phyloP scores from a whole-genome alignment of 2,113 vertebrate species.

The Myxocyprinus asiaticus region DNA sequence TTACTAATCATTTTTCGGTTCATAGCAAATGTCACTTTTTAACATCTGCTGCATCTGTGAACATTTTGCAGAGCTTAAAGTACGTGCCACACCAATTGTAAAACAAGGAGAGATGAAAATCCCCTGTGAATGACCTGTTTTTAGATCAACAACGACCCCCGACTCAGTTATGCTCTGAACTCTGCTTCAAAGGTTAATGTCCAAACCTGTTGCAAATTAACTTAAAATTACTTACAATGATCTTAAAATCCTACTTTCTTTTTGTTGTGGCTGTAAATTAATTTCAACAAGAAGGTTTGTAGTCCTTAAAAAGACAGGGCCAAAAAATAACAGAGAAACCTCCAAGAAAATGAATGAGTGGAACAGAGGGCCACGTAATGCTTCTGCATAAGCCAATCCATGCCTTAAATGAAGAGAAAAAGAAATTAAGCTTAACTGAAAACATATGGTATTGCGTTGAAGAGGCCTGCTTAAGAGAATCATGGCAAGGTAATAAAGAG shows the following conservation, averaged over 20 bases:
- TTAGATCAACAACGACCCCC: slow-evolving; percentile 74
- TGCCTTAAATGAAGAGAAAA: slow-evolving; percentile 94
- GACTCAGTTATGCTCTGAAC: slow-evolving; percentile 87
- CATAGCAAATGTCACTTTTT: no score
- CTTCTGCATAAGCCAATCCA: slow-evolving; percentile 89
- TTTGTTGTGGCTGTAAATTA: slow-evolving; percentile 94
- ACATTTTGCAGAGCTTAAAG: no score
- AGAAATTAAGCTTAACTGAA: slow-evolving; percentile 95
- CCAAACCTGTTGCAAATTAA: slow-evolving; percentile 89
- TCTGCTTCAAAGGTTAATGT: slow-evolving; percentile 90
- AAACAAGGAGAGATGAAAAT: slow-evolving; percentile 63
- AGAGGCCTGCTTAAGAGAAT: slow-evolving; percentile 74
- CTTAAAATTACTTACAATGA: slow-evolving; percentile 95
- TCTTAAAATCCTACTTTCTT: slow-evolving; percentile 89
- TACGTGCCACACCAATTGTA: not conserved
- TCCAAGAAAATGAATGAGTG: slow-evolving; percentile 57
- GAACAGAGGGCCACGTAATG: slow-evolving; percentile 81
- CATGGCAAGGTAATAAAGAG: slow-evolving; percentile 70
- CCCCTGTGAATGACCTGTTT: slow-evolving; percentile 65
- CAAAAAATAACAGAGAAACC: slow-evolving; percentile 59
- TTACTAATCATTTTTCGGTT: no score
- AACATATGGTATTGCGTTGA: slow-evolving; percentile 93
- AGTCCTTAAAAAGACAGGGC: slow-evolving; percentile 78
- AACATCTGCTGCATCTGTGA: no score
- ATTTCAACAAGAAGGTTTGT: slow-evolving; percentile 93